Evolutionary conservation across 2,113 vertebrate genomes (phyloP).

Genomic region (Copsychus sechellarum): DNA sequence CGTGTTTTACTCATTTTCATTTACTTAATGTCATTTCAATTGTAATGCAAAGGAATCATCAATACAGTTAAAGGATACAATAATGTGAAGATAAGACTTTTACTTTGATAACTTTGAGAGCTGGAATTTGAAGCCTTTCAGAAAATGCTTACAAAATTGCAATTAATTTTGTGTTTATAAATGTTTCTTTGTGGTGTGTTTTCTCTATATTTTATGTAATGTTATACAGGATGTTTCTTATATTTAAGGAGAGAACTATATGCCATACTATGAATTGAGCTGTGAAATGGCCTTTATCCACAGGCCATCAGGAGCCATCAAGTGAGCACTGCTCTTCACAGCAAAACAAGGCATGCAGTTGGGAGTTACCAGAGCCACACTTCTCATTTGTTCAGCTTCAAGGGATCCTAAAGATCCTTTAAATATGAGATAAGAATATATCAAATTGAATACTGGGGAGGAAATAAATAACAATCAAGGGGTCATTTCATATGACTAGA

Average conservation of each 20-base stretch:
- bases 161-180: neutral
- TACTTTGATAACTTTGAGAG: neutral
- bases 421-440: neutral
- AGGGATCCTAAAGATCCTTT: neutral
- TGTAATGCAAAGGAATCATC: neutral
- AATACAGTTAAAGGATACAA: neutral
- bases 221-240: neutral
- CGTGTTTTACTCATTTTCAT: neutral
- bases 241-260: neutral
- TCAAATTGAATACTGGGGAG: neutral
- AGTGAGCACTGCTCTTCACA: neutral
- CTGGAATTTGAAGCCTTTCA: neutral
- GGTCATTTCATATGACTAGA: neutral
- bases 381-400: neutral
- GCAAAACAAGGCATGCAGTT: neutral
- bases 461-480: neutral
- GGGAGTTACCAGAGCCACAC: neutral
- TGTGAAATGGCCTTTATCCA: neutral
- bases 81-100: neutral
- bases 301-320: neutral
- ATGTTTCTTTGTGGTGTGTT: neutral
- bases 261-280: neutral
- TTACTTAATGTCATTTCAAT: neutral
- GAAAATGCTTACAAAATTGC: neutral
- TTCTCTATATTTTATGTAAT: neutral